Base-by-base conservation (phyloP, 2,888 invertebrate species). In the Cloeon dipterum region DNA sequence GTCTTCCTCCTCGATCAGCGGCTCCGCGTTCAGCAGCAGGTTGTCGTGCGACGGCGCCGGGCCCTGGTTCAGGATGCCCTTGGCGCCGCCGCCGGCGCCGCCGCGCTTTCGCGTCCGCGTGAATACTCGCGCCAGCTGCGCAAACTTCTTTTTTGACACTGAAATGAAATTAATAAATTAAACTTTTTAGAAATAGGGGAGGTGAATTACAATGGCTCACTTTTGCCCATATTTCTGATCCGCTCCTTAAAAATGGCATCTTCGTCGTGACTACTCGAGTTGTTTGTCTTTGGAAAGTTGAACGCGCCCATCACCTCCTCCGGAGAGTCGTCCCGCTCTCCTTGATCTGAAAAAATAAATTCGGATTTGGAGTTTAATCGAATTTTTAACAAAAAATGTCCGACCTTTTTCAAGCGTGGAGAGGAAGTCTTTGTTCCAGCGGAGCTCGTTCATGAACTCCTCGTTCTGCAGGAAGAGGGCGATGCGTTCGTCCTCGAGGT, bases 381-480 rank as follows among this genome's bases (percentile, higher is more conserved):
- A 29, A 25, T 16, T 20, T 2, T n/a, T 7, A 14, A 8, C 3
- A 8, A 18, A 54, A 32, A 60, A 57, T 4, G 62, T 62, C 46
- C 66, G 67, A 62, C 82, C 83, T 51, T 70, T 74, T 49, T 83
- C 78, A 34, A 86, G 58, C 2, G 82, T 76, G 18, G 72, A 73
- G 64, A 88, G 73, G 50, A 88, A 88, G 49, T 85, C 83, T 52
- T 79, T 74, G 54, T 88, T 82, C 68, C 76, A 74, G 40, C 81
- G 63, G 23, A 88, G 58, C 50, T 86, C 82, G 32, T 76, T 70
- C 69, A 88, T 74, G 47, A 88, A 88, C 55, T 89, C 88, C 51
- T 83, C 81, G 50, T 88, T 88, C 54, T 88, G 88, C 39, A 88
- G 61, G 55, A 83, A 74, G 42, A 85, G 66, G 1, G 86, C 86